Conservation (phyloP, 1,140 invertebrate species). For the Atta cephalotes region DNA sequence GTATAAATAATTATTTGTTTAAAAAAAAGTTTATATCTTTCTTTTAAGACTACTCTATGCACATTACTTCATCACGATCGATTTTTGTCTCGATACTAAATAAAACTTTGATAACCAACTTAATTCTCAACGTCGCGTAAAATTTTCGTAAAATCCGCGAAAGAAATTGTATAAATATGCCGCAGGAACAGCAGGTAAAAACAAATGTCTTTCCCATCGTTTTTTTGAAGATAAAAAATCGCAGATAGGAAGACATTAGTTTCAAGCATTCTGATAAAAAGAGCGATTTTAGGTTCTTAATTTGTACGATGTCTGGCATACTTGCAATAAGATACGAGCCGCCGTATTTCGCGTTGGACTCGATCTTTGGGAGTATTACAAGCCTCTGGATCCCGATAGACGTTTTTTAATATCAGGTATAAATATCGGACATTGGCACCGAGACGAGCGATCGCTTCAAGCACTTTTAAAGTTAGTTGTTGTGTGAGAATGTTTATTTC, state of each 20-base stretch:
- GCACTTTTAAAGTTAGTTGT: conserved; percentile 25
- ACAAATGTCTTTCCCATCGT: neutral
- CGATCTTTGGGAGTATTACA: conserved; percentile 90
- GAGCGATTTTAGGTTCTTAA: conserved; percentile 73
- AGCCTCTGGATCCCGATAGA: conserved; percentile 88
- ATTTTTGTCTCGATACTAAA: conserved; percentile 39
- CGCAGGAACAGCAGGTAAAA: conserved; percentile 63
- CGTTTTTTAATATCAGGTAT: conserved; percentile 90
- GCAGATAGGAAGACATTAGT: neutral
- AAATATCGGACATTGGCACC: conserved; percentile 22
- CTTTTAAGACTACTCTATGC: neutral
- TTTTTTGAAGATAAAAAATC: conserved; percentile 35
- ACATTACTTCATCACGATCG: neutral
- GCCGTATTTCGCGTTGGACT: conserved; percentile 89
- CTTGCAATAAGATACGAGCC: conserved; percentile 91
- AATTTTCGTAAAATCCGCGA: conserved; percentile 22
- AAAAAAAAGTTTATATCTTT: no score
- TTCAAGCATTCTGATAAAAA: neutral
- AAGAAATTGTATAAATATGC: conserved; percentile 58
- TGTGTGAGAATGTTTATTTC: neutral
- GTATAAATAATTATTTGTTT: no score
- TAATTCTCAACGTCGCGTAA: conserved; percentile 14
- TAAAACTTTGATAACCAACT: neutral
- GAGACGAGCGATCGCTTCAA: neutral
- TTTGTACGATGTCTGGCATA: conserved; percentile 89